Percentiles rank a stretch among this genome's conserved stretches.
Conservation (phyloP, 1,140 invertebrate species). For the Matsumurasca onukii region DNA sequence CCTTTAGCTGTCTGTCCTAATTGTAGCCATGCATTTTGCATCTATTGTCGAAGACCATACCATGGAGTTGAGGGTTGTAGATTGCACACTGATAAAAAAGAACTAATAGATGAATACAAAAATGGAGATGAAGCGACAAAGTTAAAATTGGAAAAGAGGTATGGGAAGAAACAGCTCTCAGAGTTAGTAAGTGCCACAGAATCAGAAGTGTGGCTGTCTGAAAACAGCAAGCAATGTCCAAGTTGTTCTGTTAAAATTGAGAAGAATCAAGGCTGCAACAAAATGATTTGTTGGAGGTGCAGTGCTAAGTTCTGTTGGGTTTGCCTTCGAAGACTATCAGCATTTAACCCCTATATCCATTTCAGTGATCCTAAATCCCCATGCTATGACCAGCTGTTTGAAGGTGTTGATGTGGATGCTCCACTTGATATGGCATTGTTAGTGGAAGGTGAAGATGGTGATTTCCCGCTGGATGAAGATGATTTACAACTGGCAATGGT, state of each 20-base stretch:
- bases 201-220: constrained; percentile 60
- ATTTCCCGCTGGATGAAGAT: too few relatives aligned
- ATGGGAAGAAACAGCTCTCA: constrained; percentile 54
- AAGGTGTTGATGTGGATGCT: too few relatives aligned
- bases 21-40: constrained; percentile 58
- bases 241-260: constrained; percentile 62
- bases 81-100: constrained; percentile 45
- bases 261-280: constrained; percentile 73
- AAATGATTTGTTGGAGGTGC: constrained; percentile 69
- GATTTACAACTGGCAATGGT: too few relatives aligned
- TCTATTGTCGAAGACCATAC: constrained; percentile 54
- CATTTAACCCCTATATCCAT: constrained; percentile 59
- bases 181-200: constrained; percentile 48
- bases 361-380: constrained; percentile 51
- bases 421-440: too few relatives aligned
- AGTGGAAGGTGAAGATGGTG: too few relatives aligned
- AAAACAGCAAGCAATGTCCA: constrained; percentile 63
- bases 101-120: constrained; percentile 52
- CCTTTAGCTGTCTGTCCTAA: constrained; percentile 52
- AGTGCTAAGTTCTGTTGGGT: constrained; percentile 67
- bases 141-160: constrained; percentile 51
- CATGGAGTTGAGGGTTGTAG: constrained; percentile 59
- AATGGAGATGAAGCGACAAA: constrained; percentile 47
- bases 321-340: constrained; percentile 53
- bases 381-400: constrained; percentile 54